Evolutionary conservation across 23 tunicate genomes (phyloP).

Genomic region (Oikopleura albicans): DNA sequence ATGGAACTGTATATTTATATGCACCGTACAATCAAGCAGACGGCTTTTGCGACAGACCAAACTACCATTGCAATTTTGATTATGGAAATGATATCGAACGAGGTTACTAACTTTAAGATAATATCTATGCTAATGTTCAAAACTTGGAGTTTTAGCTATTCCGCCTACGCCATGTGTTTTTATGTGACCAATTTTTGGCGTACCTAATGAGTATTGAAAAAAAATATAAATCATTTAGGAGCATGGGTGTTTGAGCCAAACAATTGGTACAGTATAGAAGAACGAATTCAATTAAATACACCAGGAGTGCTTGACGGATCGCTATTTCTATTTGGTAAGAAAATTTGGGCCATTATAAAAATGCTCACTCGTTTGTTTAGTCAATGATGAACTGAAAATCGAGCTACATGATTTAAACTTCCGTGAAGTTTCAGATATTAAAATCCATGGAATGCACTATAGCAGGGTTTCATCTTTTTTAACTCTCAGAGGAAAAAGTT

Average conservation of each 20-base stretch:
- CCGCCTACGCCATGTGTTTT: too few relatives aligned
- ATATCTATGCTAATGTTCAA: too few relatives aligned
- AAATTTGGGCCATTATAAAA: too few relatives aligned
- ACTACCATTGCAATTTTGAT: slow-evolving; percentile 3
- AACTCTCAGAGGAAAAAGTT: too few relatives aligned
- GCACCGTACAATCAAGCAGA: slow-evolving; percentile 11
- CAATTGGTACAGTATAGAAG: neutral
- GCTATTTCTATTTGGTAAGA: neutral
- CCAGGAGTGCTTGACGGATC: neutral
- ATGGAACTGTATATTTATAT: neutral
- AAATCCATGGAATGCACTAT: neutral
- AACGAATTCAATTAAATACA: neutral
- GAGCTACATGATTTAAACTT: neutral
- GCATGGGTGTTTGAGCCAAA: neutral
- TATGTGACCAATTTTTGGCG: too few relatives aligned
- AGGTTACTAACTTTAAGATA: too few relatives aligned
- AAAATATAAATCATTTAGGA: too few relatives aligned
- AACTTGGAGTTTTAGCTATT: too few relatives aligned
- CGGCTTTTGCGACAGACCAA: slow-evolving; percentile 7
- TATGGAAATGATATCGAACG: slow-evolving; percentile 1
- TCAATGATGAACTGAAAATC: neutral
- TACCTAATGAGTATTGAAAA: too few relatives aligned
- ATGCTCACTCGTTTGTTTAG: too few relatives aligned
- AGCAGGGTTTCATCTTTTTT: too few relatives aligned
- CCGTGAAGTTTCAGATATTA: neutral